These are phyloP conservation scores for Hipposideros larvatus DNA, from an alignment of 2,797 vertebrate species.

Conservation along the genomic window DNA sequence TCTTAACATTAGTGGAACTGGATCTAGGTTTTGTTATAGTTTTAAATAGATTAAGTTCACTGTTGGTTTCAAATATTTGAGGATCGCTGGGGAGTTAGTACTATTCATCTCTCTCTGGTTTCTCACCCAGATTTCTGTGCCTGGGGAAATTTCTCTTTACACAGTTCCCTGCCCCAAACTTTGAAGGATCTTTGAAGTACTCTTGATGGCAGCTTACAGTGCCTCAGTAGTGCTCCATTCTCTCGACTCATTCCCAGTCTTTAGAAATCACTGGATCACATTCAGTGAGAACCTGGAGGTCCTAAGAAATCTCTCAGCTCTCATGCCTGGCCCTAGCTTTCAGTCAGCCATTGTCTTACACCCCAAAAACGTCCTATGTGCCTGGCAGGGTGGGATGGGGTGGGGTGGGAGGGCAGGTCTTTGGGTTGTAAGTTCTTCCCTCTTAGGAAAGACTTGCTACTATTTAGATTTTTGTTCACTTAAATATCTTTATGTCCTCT, in stretches of 20 bases:
- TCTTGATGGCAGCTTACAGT: neutral
- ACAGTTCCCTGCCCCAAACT: neutral
- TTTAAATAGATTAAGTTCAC: neutral
- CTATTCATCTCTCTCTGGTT: neutral
- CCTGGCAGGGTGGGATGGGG: rapidly evolving
- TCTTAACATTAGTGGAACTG: neutral
- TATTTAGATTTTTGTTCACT: neutral
- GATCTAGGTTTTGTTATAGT: neutral
- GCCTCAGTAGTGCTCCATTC: neutral
- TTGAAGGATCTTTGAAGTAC: neutral
- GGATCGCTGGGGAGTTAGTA: neutral
- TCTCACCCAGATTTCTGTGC: neutral
- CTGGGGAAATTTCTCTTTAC: neutral
- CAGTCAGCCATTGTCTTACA: rapidly evolving
- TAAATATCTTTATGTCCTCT: neutral
- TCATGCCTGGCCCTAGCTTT: neutral
- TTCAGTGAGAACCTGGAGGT: neutral
- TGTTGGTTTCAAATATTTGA: neutral
- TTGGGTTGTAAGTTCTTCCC: neutral
- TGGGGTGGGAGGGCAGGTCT: neutral
- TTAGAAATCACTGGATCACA: neutral
- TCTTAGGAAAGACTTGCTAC: neutral
- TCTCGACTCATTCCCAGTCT: neutral
- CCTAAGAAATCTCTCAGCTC: neutral
- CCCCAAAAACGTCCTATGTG: neutral